Base-by-base conservation (phyloP, 2,113 vertebrate genomes). In the Gila orcuttii region DNA sequence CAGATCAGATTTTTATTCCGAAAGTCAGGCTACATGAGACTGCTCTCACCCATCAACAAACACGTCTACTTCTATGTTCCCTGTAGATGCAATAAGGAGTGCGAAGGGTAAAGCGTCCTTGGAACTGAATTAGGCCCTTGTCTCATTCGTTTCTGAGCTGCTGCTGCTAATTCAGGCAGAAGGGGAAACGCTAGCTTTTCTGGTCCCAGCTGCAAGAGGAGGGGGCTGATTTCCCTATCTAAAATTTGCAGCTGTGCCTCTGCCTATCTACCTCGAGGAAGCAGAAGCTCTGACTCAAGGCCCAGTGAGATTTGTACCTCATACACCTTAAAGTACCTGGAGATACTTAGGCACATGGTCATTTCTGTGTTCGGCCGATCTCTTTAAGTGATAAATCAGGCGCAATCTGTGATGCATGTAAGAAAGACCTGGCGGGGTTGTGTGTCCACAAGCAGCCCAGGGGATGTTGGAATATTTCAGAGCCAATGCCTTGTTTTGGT, bases 31-130 rank as follows among this genome's bases (percentile, higher is more conserved):
- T 75, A 75, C 42, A 8, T 25, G 42, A 47, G 71, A 47, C 71
- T 15, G 12, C 74, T 21, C 50, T 77, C 69, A 83, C 76, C 82
- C 82, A 81, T 68, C 86, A 59, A 74, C 47, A 69, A 68, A 86
- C 79, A 86, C 28, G 6, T 60, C 77, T 79, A 59, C 55, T 59
- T 79, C 21, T 21, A 33, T 33, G 28, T 31, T 69, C 79, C 39
- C 80, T 55, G 42, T 17, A 71, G 80, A 82, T 82, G 62, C 19
- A 36, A 17, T 66, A 47, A 69, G 28, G 45, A 69, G 80, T 71
- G 28, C 2, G 45, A 82, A 82, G 80, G 80, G 62, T 55, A 52
- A 5, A 23, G 47, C n/a, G 64, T n/a, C 80, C 80, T 82, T 82
- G 80, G 80, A 71, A 71, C 28, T 68, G 47, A 82, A 55, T 69